Evolutionary conservation across 2,797 vertebrate genomes (phyloP), one percentile per base, ranked within the genome.

Genomic region (Gobio occitaniae): DNA sequence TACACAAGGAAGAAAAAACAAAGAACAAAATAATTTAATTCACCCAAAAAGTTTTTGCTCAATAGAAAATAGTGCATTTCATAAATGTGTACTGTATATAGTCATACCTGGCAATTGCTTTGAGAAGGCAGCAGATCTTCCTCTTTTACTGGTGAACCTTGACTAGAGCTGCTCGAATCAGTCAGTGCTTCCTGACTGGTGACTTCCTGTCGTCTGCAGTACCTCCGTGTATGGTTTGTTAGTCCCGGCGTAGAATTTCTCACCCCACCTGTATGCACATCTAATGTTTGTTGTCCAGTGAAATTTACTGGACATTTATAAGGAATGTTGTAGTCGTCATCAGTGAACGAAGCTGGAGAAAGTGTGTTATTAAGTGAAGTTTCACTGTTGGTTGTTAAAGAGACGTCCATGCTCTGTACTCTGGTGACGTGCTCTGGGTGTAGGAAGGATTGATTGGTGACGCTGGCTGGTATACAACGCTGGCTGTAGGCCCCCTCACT

Each of bases 401-500:
- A 88, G 15, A 88, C 80, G 61, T 95, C 95, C 0, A 96, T 89
- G 61, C 95, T 95, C 47, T 95, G 95, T 0, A 95, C 92, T 4
- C 93, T 90, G 11, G 83, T 83, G 10, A 94, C 94, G 0, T 88
- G 52, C 65, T 92, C 91, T 0, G 90, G 74, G 47, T 94, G 91
- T 0, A 89, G 91, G 87, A 88, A 92, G 9, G 88, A 89, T 5
- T 87, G 84, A 85, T 17, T 89, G 85, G 72, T 68, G 72, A 16
- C 16, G 56, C 65, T 83, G 76, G 4, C 80, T 66, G 0, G 89
- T 59, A 32, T 88, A 72, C 94, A 91, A n/a, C 93, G 92, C 0
- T 94, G 93, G 84, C 90, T 92, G 89, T 90, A 96, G 91, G 95
- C 95, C 90, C 95, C 95, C 91, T 99, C 97, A 0, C 97, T 99